A percentile compares a stretch with the other conserved stretches of the same genome.
phyloP scores from a whole-genome alignment of 2,888 invertebrate species.

The Luperina testacea region DNA sequence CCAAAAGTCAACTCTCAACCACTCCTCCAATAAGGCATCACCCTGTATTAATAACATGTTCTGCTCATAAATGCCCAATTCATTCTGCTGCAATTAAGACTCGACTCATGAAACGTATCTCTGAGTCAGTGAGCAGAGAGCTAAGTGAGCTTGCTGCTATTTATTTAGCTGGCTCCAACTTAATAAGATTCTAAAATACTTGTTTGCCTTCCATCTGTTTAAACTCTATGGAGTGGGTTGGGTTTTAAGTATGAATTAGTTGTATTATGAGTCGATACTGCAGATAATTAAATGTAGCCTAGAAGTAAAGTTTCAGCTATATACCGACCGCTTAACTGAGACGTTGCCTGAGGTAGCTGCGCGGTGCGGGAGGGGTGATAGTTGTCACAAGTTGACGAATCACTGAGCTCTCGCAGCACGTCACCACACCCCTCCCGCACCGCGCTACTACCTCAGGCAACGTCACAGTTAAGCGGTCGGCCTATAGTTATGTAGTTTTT shows the following conservation, averaged over 20 bases:
- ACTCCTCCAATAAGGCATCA: neutral
- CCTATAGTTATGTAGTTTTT: neutral
- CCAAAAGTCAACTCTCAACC: neutral
- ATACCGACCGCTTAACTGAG: too few relatives aligned
- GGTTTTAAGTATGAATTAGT: neutral
- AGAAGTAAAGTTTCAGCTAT: neutral
- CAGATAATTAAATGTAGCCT: neutral
- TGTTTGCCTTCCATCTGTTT: conserved; percentile 6
- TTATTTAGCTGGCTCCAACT: conserved; percentile 27
- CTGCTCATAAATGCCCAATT: neutral
- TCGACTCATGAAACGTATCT: conserved; percentile 19
- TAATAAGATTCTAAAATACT: conserved; percentile 32
- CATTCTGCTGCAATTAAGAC: conserved; percentile 37
- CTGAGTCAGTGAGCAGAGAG: conserved; percentile 1
- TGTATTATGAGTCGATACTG: neutral
- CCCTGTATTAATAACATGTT: neutral
- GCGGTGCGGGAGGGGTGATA: too few relatives aligned
- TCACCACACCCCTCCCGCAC: too few relatives aligned
- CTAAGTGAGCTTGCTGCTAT: conserved; percentile 31
- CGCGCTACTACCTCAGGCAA: too few relatives aligned
- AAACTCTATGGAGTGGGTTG: neutral
- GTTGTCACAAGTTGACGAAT: too few relatives aligned
- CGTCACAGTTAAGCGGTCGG: too few relatives aligned
- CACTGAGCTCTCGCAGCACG: too few relatives aligned
- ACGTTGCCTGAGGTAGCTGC: too few relatives aligned